phyloP scores from a whole-genome alignment of 2,797 vertebrate genomes.

The Carapus acus region DNA sequence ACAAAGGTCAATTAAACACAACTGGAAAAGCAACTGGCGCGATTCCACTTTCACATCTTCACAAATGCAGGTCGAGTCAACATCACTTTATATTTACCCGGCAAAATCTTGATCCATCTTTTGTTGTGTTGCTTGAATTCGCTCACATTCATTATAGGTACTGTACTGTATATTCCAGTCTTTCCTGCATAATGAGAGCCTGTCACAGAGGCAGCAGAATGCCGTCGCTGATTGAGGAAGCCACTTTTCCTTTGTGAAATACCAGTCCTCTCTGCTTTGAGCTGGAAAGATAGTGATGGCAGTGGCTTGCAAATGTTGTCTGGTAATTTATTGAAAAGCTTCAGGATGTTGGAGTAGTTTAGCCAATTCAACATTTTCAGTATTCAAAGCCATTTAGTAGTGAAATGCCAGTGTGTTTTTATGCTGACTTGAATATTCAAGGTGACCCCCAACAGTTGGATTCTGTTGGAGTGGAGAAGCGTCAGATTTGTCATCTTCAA shows the following conservation, averaged over 20 bases:
- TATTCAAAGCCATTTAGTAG: constrained; percentile 22
- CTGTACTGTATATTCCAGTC: no score
- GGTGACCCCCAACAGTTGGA: no score
- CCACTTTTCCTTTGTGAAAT: constrained; percentile 7
- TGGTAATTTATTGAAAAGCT: constrained; percentile 29
- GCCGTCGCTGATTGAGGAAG: constrained; percentile 3
- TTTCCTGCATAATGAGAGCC: no score
- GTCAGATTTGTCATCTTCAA: no score
- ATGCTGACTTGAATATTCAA: no score
- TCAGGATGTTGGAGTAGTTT: constrained; percentile 11
- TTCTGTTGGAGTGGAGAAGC: no score
- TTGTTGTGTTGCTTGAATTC: neutral
- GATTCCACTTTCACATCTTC: no score
- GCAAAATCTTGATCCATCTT: neutral
- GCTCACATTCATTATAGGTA: neutral
- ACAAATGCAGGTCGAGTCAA: neutral
- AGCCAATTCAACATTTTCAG: constrained; percentile 11
- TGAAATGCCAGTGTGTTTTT: constrained; percentile 5
- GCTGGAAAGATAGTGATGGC: constrained; percentile 16
- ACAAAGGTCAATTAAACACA: no score
- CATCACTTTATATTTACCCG: neutral
- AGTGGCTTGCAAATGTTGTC: neutral
- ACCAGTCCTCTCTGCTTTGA: constrained; percentile 12
- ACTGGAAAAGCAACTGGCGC: no score
- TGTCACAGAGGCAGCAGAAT: neutral